Base-by-base conservation (phyloP, 2,888 invertebrate genomes). In the Tridacna gigas region DNA sequence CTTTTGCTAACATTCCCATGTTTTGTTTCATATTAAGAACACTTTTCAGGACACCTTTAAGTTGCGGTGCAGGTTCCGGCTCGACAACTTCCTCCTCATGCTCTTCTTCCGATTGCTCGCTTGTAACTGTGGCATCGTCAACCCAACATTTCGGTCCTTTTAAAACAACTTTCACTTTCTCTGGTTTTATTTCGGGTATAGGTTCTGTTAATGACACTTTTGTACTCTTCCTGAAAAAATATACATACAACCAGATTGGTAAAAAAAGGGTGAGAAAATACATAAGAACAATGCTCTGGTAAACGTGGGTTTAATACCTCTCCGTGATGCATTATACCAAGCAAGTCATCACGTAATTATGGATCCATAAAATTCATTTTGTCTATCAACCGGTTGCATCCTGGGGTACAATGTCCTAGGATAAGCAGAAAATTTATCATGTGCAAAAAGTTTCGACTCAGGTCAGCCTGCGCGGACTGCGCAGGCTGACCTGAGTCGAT, bases 91-190 rank as follows among this genome's bases (percentile, higher is more conserved):
- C 71, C 51, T 20, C 28, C 18, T 75, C 47, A 26, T 48, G 74
- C 25, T 82, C 86, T 25, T 76, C 47, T 13, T 84, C 88, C 2
- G 88, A 83, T 48, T 61, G 77, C 37, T 90, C 90, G 78, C 91
- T 91, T n/a, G 91, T 89, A 11, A 92, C 81, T 26, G 91, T 92
- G 37, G 86, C 89, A 76, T 91, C 90, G 80, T 92, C 92, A 12
- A 92, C 91, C 92, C 92, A 92, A 77, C 91, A 91, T 65, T 89
- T 86, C 1, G 91, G 90, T 20, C 90, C 90, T 76, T 86, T 88
- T 45, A 90, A 77, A 13, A 85, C 79, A 22, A 88, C 79, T 73
- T 86, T 89, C 11, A 84, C 81, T 45, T 86, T 81, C 26, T 83
- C 84, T 1, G 74, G 77, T 77, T 84, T 86, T 0, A 85, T 84